Evolutionary conservation across 1,140 invertebrate genomes (phyloP).

Genomic region (Achatina immaculata): DNA sequence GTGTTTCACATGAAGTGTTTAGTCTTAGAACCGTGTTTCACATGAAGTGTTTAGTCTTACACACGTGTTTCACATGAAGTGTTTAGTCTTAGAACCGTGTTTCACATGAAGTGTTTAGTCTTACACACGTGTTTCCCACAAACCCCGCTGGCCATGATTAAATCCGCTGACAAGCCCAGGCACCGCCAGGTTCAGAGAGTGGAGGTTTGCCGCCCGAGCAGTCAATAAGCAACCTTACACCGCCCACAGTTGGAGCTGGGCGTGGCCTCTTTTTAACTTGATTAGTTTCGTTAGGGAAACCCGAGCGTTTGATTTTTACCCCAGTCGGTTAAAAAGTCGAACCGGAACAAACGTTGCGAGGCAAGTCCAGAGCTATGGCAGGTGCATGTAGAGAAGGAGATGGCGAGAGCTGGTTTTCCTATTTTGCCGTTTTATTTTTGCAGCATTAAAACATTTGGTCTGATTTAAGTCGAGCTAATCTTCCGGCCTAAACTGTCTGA

Average conservation of each 20-base stretch:
- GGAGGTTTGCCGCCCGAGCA: slow-evolving; percentile 8
- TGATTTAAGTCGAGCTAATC: slow-evolving; percentile 8
- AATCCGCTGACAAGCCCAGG: neutral
- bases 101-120: too few relatives aligned
- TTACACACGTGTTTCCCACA: too few relatives aligned
- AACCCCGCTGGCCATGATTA: too few relatives aligned
- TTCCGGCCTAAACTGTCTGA: neutral
- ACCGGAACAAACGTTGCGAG: slow-evolving; percentile 4
- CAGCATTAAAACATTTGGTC: slow-evolving; percentile 3
- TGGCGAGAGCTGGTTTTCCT: neutral
- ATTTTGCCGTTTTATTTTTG: neutral
- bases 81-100: too few relatives aligned
- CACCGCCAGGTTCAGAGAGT: neutral
- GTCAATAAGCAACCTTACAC: neutral
- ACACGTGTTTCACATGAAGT: too few relatives aligned
- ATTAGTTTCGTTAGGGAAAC: slow-evolving; percentile 31
- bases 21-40: too few relatives aligned
- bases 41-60: too few relatives aligned
- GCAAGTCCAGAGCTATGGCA: neutral
- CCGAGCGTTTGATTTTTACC: slow-evolving; percentile 27
- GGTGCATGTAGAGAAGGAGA: neutral
- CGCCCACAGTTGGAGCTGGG: slow-evolving; percentile 20
- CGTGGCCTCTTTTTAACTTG: slow-evolving; percentile 4
- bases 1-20: too few relatives aligned
- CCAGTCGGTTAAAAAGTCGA: slow-evolving; percentile 23